Conservation (phyloP, 2,888 invertebrate species). For the Zhengitettix transpicula region DNA sequence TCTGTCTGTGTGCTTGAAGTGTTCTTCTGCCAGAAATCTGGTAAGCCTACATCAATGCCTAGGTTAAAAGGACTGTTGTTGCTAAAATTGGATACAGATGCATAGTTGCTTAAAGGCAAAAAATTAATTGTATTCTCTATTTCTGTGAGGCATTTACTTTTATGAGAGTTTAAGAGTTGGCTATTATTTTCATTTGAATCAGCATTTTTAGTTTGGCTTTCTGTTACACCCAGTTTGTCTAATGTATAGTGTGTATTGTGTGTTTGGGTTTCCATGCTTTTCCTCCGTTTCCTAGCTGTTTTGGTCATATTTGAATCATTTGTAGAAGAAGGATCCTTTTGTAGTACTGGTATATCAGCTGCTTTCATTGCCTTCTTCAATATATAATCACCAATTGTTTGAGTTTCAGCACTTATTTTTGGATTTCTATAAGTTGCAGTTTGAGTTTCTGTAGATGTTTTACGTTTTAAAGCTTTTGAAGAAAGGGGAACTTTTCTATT, state of each 20-base stretch:
- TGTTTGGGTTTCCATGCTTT: slow-evolving; percentile 13
- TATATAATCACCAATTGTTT: slow-evolving; percentile 24
- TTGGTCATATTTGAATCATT: background rate
- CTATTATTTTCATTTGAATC: background rate
- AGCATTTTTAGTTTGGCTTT: background rate
- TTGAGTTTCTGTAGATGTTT: slow-evolving; percentile 23
- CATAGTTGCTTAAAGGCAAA: background rate
- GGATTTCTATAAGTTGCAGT: slow-evolving; percentile 9
- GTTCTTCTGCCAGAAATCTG: slow-evolving; percentile 19
- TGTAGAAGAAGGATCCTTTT: slow-evolving; percentile 4
- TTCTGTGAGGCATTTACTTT: background rate
- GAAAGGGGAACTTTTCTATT: slow-evolving; percentile 3
- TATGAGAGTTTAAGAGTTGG: background rate
- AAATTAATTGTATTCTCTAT: background rate
- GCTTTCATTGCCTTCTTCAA: slow-evolving; percentile 16
- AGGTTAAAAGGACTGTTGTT: background rate
- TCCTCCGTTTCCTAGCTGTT: slow-evolving; percentile 4
- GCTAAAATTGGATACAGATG: background rate
- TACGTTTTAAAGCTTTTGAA: slow-evolving; percentile 14
- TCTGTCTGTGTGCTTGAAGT: slow-evolving; percentile 26
- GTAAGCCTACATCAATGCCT: slow-evolving; percentile 11
- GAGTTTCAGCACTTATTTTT: slow-evolving; percentile 23
- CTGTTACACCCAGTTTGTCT: background rate
- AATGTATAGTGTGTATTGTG: background rate
- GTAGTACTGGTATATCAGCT: slow-evolving; percentile 10